Evolutionary conservation across 1,140 invertebrate species (phyloP).

Genomic region (Oscheius sp.): DNA sequence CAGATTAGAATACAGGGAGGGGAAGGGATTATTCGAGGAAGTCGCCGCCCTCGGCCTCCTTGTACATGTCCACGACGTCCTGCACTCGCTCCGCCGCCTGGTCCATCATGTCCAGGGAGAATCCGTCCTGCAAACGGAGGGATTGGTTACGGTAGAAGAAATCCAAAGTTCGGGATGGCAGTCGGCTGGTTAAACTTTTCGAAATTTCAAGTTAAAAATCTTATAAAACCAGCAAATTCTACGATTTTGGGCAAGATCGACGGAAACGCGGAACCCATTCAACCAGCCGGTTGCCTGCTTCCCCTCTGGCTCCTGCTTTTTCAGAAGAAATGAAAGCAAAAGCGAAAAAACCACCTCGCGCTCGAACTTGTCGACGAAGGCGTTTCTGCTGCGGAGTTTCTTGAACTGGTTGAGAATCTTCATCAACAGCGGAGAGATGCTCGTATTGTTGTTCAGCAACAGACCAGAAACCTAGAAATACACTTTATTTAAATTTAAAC

Average conservation of each 20-base stretch:
- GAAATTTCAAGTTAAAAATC: no score
- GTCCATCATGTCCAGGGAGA: not conserved
- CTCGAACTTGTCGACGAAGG: not conserved
- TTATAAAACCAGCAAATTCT: no score
- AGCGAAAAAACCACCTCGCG: not conserved
- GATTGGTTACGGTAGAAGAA: no score
- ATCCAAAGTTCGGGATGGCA: no score
- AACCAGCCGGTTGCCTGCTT: no score
- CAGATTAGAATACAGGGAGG: no score
- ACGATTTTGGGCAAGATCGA: no score
- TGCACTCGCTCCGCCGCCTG: not conserved
- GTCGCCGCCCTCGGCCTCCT: not conserved
- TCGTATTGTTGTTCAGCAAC: slow-evolving; percentile 29
- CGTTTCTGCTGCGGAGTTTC: not conserved
- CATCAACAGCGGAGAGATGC: not conserved
- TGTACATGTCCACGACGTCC: not conserved
- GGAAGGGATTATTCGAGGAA: no score
- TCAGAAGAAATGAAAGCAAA: not conserved
- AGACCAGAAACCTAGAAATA: slow-evolving; percentile 22
- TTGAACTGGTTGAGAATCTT: not conserved
- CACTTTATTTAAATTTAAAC: not conserved
- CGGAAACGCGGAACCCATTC: no score
- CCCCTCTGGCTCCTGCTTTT: no score
- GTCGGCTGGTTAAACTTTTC: no score
- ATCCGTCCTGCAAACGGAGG: not conserved